Percentiles rank a stretch among this genome's conserved stretches.
Conservation (phyloP, 2,797 vertebrate genomes). For the Lagorchestes hirsutus region DNA sequence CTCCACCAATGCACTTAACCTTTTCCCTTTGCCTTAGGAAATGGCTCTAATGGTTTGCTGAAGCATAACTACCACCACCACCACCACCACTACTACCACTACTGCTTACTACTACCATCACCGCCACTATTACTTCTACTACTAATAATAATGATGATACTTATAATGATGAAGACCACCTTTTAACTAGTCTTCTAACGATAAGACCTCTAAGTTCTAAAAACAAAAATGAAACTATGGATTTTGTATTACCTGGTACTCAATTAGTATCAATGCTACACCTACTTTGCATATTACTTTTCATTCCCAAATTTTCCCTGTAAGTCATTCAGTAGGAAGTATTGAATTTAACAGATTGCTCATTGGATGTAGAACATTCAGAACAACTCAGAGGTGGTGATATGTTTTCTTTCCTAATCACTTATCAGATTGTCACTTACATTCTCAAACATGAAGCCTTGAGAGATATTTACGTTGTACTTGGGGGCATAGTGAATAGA, state of each 20-base stretch:
- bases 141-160: neutral
- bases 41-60: neutral
- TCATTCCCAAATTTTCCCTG: constrained; percentile 71
- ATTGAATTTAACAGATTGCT: constrained; percentile 17
- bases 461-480: constrained; percentile 47
- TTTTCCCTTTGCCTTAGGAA: neutral
- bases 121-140: neutral
- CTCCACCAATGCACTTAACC: neutral
- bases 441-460: constrained; percentile 12
- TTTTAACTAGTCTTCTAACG: neutral
- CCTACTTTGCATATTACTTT: constrained; percentile 22
- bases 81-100: neutral
- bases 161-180: neutral
- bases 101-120: neutral
- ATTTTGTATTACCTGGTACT: constrained; percentile 54
- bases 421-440: constrained; percentile 33
- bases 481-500: neutral
- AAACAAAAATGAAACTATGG: neutral
- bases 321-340: constrained; percentile 16
- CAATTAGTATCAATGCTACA: constrained; percentile 29
- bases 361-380: neutral
- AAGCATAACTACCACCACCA: neutral
- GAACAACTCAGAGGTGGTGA: neutral
- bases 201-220: neutral
- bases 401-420: neutral